These are phyloP conservation scores for Macrotrachela quadricornifera DNA, from an alignment of 1,140 invertebrate genomes.

Conservation along the genomic window DNA sequence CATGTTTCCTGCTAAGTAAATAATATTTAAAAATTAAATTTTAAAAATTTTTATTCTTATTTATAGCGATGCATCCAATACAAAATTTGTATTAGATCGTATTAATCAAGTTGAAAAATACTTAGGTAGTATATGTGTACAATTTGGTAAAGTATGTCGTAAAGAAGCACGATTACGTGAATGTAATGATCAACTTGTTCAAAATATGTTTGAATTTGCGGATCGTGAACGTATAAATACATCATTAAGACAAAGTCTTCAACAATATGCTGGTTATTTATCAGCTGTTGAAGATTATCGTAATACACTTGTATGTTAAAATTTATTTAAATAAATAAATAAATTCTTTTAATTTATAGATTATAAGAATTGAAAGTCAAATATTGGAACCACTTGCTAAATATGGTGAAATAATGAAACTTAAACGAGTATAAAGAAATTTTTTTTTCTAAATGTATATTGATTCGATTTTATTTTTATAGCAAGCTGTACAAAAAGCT, in stretches of 20 bases:
- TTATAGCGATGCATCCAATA: no score
- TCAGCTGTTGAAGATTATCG: conserved; percentile 7
- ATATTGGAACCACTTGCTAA: conserved; percentile 5
- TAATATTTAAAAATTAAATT: no score
- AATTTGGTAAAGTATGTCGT: conserved; percentile 5
- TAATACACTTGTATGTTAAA: not conserved
- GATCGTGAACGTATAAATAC: conserved; percentile 6
- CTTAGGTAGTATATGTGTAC: conserved; percentile 5
- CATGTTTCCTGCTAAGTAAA: no score
- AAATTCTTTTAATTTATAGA: not conserved
- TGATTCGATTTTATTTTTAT: no score
- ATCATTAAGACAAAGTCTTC: not conserved
- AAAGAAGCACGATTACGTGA: conserved; percentile 7
- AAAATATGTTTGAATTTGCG: conserved; percentile 2
- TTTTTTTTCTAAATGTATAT: no score
- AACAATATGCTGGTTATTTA: not conserved
- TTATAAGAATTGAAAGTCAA: conserved; percentile 4
- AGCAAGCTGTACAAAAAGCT: no score
- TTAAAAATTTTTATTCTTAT: no score
- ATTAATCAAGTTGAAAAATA: conserved; percentile 3
- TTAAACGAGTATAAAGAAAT: not conserved
- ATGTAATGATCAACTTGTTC: not conserved
- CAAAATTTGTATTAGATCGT: conserved; percentile 3
- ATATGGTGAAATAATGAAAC: conserved; percentile 6
- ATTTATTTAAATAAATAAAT: not conserved